Conservation (phyloP, 2,113 vertebrate species). For the Pungitius pungitius region DNA sequence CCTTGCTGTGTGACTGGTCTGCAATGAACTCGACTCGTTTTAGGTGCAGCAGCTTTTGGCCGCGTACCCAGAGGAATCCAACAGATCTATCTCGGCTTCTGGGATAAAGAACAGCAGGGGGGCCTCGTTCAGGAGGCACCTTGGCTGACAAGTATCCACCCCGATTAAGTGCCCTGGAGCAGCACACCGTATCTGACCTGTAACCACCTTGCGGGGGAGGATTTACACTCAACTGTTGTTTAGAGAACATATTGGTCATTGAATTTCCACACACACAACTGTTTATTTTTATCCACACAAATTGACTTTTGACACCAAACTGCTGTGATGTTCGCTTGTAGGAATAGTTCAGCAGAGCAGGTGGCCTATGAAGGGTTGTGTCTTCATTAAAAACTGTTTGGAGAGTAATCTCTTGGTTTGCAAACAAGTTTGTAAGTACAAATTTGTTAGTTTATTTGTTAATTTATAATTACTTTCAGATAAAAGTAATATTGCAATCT, state of each 20-base stretch:
- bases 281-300: neutral
- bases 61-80: slow-evolving; percentile 41
- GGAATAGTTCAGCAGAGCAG: neutral
- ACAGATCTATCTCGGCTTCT: slow-evolving; percentile 13
- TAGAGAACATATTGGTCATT: neutral
- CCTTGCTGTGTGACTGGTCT: slow-evolving; percentile 4
- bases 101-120: slow-evolving; percentile 11
- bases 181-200: slow-evolving; percentile 15
- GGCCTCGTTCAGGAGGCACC: slow-evolving; percentile 32
- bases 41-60: slow-evolving; percentile 16
- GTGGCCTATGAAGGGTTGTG: no score
- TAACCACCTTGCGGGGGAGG: slow-evolving; percentile 7
- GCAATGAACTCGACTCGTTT: slow-evolving; percentile 18
- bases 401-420: no score
- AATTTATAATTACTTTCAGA: no score
- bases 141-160: slow-evolving; percentile 5
- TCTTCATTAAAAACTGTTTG: no score
- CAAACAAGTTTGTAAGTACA: no score
- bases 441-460: no score
- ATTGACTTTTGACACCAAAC: neutral
- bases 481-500: no score
- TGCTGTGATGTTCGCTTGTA: neutral
- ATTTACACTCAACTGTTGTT: neutral
- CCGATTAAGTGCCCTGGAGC: slow-evolving; percentile 26
- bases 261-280: neutral